Conservation (phyloP, 2,797 vertebrate genomes). For the Benthosema pterotum region DNA sequence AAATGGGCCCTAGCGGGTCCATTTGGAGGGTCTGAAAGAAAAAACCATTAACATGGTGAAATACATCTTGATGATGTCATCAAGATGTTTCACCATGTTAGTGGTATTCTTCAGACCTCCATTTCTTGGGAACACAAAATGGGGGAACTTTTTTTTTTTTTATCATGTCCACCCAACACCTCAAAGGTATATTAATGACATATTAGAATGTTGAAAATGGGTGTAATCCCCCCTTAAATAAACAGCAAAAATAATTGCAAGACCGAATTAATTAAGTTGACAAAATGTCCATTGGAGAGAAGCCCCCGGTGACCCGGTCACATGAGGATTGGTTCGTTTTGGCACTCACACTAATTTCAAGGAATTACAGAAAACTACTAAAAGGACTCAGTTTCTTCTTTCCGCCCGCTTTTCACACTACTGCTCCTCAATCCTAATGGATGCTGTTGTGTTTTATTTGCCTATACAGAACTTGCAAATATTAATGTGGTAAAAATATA, state of each 20-base stretch:
- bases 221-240: too few relatives aligned
- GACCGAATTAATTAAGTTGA: conserved; percentile 70
- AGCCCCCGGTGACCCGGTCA: conserved; percentile 42
- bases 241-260: conserved; percentile 75
- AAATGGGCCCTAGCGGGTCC: too few relatives aligned
- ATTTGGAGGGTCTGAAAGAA: too few relatives aligned
- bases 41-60: too few relatives aligned
- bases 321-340: conserved; percentile 67
- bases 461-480: conserved; percentile 54
- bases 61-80: too few relatives aligned
- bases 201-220: too few relatives aligned
- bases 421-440: conserved; percentile 45
- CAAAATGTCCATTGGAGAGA: conserved; percentile 62
- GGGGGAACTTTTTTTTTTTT: too few relatives aligned
- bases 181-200: too few relatives aligned
- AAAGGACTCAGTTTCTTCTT: conserved; percentile 23
- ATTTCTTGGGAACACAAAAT: too few relatives aligned
- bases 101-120: too few relatives aligned
- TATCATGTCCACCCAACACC: too few relatives aligned
- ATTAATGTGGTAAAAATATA: conserved; percentile 65
- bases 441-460: conserved; percentile 48
- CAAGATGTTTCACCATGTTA: too few relatives aligned
- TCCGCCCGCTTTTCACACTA: conserved; percentile 28
- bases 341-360: conserved; percentile 59
- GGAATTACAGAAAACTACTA: conserved; percentile 40